Percentiles rank a stretch among this genome's conserved stretches.
These are phyloP conservation scores for Brachynemurus nebulosus DNA, from an alignment of 2,888 invertebrate genomes.

Conservation along the genomic window DNA sequence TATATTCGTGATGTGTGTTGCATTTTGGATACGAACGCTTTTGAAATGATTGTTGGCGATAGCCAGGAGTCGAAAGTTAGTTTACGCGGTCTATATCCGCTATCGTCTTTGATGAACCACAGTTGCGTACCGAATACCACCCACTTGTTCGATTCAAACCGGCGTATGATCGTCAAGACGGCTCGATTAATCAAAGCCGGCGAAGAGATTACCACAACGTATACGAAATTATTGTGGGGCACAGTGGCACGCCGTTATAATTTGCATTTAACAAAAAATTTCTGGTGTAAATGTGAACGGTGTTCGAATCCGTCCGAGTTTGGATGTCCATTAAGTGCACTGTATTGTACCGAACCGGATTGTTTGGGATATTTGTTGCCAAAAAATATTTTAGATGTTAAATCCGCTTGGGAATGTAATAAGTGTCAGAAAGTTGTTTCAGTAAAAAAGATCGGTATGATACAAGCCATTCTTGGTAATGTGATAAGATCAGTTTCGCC, in stretches of 20 bases:
- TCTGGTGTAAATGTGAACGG: slow-evolving; percentile 47
- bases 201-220: slow-evolving; percentile 49
- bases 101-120: slow-evolving; percentile 55
- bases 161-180: slow-evolving; percentile 45
- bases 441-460: slow-evolving; percentile 35
- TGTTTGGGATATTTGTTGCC: slow-evolving; percentile 42
- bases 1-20: slow-evolving; percentile 44
- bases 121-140: slow-evolving; percentile 52
- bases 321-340: slow-evolving; percentile 41
- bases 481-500: slow-evolving; percentile 37
- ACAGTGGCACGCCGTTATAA: slow-evolving; percentile 47
- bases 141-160: slow-evolving; percentile 42
- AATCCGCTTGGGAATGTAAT: slow-evolving; percentile 44
- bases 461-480: slow-evolving; percentile 39
- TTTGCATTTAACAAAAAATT: slow-evolving; percentile 51
- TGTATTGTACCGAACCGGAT: slow-evolving; percentile 38
- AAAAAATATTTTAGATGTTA: slow-evolving; percentile 36
- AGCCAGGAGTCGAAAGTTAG: slow-evolving; percentile 34
- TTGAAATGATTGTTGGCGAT: slow-evolving; percentile 37
- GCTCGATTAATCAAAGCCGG: slow-evolving; percentile 42
- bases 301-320: slow-evolving; percentile 54
- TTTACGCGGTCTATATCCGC: slow-evolving; percentile 49
- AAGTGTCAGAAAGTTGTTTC: slow-evolving; percentile 37
- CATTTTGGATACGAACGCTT: slow-evolving; percentile 53
- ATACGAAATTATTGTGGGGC: slow-evolving; percentile 52